Base-by-base conservation (phyloP, 2,113 vertebrate genomes). In the Merops nubicus region DNA sequence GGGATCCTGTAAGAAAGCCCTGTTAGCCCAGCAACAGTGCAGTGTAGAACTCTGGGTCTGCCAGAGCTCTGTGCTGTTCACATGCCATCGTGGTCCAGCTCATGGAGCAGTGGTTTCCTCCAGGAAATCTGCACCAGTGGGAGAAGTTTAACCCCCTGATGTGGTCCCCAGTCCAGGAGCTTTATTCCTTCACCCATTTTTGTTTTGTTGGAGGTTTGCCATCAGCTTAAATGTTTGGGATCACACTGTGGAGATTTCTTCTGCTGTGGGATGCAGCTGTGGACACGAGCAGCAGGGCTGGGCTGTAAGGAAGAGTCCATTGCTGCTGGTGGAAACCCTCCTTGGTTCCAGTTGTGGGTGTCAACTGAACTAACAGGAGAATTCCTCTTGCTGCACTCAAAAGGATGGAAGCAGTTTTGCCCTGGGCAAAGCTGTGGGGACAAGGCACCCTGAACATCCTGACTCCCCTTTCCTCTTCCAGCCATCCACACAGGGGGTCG, bases 221-320 rank as follows among this genome's bases (percentile, higher is more conserved):
- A 1, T 53, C 1, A 3, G 16, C 53, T 63, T 56, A 45, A 40
- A 31, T 1, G 0, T 8, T 54, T 1, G 2, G 53, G 57, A 11
- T 80, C 56, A 2, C 0, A 0, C 17, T 63, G 47, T 62, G 69
- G 80, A 75, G 45, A 16, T 15, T 36, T n/a, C 42, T 67, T 19
- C 43, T 91, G 67, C 85, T 59, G 43, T 0, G 3, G 56, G 57
- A 31, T 0, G 0, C 3, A 8, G 72, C 75, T 17, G 0, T 8
- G 43, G n/a, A 8, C 18, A 1, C 2, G 25, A 74, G 83, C 67
- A 6, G 62, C 22, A 10, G 65, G 15, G 42, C 82, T 75, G 53
- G 34, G 40, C 75, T 42, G 15, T 26, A 5, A 19, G 63, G 72
- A 62, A 17, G 33, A 34, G 17, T 5, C 23, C 11, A 1, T 16